Percentiles rank a stretch among this genome's conserved stretches.
phyloP scores from a whole-genome alignment of 2,888 invertebrate genomes.

The Napeogenes sylphis region DNA sequence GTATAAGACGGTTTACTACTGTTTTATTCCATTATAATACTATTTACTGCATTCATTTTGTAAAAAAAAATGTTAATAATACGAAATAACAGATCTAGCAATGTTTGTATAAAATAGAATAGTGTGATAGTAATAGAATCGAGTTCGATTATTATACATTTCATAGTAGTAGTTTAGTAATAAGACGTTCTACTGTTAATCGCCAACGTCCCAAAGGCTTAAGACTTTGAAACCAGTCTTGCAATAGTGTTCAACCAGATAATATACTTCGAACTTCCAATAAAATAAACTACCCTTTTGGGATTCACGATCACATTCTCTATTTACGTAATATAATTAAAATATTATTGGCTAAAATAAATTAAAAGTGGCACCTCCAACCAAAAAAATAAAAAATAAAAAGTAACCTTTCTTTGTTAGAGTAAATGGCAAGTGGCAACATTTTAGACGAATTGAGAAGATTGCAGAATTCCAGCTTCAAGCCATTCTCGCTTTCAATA shows the following conservation, averaged over 20 bases:
- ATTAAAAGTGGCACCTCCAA: no score
- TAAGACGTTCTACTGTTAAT: background rate
- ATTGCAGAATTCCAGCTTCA: no score
- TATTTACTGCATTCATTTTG: no score
- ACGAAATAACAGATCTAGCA: background rate
- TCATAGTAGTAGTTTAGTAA: background rate
- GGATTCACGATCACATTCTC: background rate
- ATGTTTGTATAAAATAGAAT: background rate
- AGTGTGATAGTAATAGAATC: background rate
- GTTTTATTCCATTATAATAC: no score
- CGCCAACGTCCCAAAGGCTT: background rate
- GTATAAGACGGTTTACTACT: no score
- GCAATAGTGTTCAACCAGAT: background rate
- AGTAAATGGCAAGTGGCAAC: no score
- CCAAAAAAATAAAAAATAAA: no score
- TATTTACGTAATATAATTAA: no score
- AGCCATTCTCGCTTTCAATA: no score
- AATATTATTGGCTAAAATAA: no score
- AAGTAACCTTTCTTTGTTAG: no score
- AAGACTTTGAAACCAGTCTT: background rate
- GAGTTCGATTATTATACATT: background rate
- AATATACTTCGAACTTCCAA: background rate
- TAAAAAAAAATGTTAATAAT: background rate
- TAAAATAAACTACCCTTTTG: background rate
- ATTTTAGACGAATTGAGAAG: no score